These are phyloP conservation scores for Artibeus lituratus DNA, from an alignment of 2,797 vertebrate genomes.

Conservation along the genomic window DNA sequence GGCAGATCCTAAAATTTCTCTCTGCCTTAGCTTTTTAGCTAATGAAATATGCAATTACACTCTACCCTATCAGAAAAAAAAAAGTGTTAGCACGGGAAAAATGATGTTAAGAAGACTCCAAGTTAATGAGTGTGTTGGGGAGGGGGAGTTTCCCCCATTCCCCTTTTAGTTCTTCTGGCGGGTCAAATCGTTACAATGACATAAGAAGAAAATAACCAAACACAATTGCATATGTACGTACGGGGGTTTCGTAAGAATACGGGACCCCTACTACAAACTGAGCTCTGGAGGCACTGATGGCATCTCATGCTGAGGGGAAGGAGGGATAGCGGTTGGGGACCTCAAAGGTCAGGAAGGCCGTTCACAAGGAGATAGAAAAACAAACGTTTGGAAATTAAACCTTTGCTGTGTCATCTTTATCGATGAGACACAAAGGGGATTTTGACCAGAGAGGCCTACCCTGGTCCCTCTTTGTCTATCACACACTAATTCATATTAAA, in stretches of 20 bases:
- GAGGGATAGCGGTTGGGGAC: too few relatives aligned
- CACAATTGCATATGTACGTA: fast-evolving
- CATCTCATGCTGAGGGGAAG: neutral
- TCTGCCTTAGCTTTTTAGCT: neutral
- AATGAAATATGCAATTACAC: neutral
- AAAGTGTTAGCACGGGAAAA: neutral
- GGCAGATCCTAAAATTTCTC: neutral
- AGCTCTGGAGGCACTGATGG: neutral
- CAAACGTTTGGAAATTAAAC: neutral
- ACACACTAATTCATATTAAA: neutral
- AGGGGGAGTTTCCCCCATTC: neutral
- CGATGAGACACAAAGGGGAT: neutral
- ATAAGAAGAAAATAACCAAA: neutral
- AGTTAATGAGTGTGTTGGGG: neutral
- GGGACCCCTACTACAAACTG: neutral
- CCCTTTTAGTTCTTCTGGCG: neutral
- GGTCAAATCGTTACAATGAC: neutral
- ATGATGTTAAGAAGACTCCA: neutral
- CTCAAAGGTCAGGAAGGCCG: neutral
- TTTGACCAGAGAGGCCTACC: neutral
- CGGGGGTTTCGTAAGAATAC: neutral
- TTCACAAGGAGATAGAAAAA: neutral
- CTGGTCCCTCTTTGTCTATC: neutral
- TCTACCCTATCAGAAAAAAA: neutral
- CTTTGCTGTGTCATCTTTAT: neutral